These are phyloP conservation scores for Syrrhaptes paradoxus DNA, from an alignment of 2,113 vertebrate genomes.

Conservation along the genomic window DNA sequence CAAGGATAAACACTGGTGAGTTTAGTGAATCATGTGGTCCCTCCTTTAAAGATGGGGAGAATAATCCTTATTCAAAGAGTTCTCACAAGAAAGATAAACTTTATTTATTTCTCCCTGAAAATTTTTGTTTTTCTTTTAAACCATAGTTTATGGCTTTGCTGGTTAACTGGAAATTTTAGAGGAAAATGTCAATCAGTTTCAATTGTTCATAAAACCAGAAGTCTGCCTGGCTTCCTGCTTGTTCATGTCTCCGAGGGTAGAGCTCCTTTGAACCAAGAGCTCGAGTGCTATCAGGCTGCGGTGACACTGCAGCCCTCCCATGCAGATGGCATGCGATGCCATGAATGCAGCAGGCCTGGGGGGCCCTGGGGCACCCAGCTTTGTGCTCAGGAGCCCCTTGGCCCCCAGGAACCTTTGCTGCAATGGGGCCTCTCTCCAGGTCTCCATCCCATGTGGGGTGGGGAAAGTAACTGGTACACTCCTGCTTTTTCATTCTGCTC, in stretches of 20 bases:
- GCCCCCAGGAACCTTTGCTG: background rate
- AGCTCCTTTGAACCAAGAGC: background rate
- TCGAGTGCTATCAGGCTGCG: background rate
- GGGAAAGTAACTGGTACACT: background rate
- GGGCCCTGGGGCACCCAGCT: background rate
- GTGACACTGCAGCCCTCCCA: background rate
- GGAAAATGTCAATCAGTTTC: background rate
- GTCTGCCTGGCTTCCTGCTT: conserved; percentile 18
- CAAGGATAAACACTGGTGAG: background rate
- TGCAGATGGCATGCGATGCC: accelerated
- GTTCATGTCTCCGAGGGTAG: background rate
- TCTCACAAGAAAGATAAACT: background rate
- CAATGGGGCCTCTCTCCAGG: accelerated
- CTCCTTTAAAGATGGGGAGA: background rate
- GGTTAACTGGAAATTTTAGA: background rate
- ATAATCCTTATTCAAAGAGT: background rate
- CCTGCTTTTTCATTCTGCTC: background rate
- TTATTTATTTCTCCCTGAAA: background rate
- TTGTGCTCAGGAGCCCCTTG: background rate
- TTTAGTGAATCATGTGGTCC: background rate
- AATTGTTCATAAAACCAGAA: background rate
- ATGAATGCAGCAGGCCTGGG: accelerated
- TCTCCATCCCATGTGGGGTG: background rate
- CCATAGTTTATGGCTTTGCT: background rate
- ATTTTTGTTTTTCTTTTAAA: background rate